phyloP scores from a whole-genome alignment of 1,140 invertebrate genomes.

The Chrysopa pallens region DNA sequence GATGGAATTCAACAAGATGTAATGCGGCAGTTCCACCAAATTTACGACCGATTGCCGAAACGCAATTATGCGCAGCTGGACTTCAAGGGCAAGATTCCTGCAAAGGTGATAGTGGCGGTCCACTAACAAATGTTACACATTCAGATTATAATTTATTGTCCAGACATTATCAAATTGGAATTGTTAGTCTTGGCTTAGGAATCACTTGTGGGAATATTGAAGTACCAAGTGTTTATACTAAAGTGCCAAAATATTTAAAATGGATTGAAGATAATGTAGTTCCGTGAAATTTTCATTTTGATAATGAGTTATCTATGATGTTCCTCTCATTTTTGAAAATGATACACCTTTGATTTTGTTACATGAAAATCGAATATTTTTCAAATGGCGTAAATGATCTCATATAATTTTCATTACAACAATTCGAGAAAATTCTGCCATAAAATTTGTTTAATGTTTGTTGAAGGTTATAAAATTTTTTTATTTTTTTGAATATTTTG shows the following conservation, averaged over 20 bases:
- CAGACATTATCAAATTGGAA: constrained; percentile 26
- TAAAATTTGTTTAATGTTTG: no score
- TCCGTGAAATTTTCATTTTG: constrained; percentile 9
- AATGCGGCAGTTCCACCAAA: neutral
- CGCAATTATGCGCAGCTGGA: constrained; percentile 13
- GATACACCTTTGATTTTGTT: constrained; percentile 9
- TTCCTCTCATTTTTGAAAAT: constrained; percentile 16
- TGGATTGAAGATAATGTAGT: constrained; percentile 30
- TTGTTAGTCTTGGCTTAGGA: constrained; percentile 31
- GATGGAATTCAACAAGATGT: neutral
- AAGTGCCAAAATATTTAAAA: constrained; percentile 25
- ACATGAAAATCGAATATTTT: no score
- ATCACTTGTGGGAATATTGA: constrained; percentile 23
- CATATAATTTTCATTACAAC: no score
- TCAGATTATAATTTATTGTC: constrained; percentile 8
- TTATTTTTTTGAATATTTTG: no score
- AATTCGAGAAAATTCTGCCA: no score
- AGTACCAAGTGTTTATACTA: constrained; percentile 30
- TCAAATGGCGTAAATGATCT: no score
- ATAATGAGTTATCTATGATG: constrained; percentile 2
- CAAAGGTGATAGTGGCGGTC: constrained; percentile 30
- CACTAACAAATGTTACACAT: constrained; percentile 18
- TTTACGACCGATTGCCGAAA: constrained; percentile 1
- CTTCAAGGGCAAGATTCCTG: constrained; percentile 19
- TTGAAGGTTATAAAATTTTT: no score